Evolutionary conservation across 1,140 invertebrate genomes (phyloP), one percentile per base, ranked within the genome.

Genomic region (Paramacrobiotus metropolitanus): DNA sequence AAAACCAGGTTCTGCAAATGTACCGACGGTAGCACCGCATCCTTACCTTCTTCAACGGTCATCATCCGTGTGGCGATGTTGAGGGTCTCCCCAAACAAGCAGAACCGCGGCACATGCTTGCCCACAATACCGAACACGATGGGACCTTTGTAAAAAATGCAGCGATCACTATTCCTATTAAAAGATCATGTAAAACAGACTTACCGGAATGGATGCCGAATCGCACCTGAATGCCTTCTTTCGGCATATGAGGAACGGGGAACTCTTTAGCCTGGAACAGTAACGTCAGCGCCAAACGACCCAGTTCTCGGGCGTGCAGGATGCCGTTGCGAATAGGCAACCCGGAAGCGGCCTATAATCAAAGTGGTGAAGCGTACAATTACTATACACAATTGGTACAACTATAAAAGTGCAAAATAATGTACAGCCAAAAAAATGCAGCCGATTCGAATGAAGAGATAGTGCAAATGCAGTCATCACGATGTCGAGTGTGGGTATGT

Each of bases 191-290:
- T 9, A 9, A 40, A 40, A n/a, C 34, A 40, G 34, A 40, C 66
- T 67, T 67, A 86, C 87, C 86, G 59, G 87, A 85, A 75, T 98
- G 94, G 66, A 97, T 80, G 48, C 94, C 94, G 67, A 98, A 96
- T 62, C 94, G 76, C 1, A 97, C 77, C 69, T 88, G 87, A 1
- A 98, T 77, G 68, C 90, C 83, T 63, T 87, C 83, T 31, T 82
- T 77, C 0, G 88, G 88, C 61, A 84, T 76, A 73, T 97, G 92
- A 24, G 84, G 79, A 67, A 97, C 96, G 48, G 80, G 80, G 74
- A 98, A 98, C 59, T 81, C 83, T 68, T 83, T 78, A 1, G 97
- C 86, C 21, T 83, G 83, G 62, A 85, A 79, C 59, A 93, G 75
- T 2, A 98, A 74, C 0, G 84, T 83, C 40, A 98, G 75, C 0